Conservation (phyloP, 1,140 invertebrate species). For the Bombus huntii region DNA sequence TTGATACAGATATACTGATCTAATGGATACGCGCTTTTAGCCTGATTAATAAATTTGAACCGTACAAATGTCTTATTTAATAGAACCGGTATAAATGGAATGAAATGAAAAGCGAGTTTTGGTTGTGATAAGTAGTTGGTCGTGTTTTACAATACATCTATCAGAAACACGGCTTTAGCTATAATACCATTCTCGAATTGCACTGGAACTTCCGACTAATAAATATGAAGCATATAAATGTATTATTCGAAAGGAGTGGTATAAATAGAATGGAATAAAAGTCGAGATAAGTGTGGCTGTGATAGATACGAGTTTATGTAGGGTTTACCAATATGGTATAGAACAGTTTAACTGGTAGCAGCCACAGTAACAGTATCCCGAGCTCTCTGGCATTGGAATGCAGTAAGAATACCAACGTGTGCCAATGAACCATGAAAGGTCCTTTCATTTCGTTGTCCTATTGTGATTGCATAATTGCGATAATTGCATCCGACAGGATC, state of each 20-base stretch:
- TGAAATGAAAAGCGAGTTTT: background rate
- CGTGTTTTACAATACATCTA: too few species aligned
- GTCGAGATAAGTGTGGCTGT: background rate
- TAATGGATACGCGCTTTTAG: background rate
- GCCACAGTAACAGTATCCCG: slow-evolving; percentile 33
- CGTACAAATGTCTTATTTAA: background rate
- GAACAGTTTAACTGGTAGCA: slow-evolving; percentile 37
- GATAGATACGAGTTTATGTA: slow-evolving; percentile 22
- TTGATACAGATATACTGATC: background rate
- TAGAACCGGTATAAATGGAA: background rate
- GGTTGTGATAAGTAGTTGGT: too few species aligned
- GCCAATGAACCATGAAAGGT: slow-evolving; percentile 63
- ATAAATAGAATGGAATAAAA: background rate
- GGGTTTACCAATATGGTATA: slow-evolving; percentile 15
- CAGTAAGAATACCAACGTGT: slow-evolving; percentile 47
- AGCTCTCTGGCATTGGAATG: slow-evolving; percentile 31
- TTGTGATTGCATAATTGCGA: slow-evolving; percentile 51
- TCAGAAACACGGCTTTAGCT: too few species aligned
- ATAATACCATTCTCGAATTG: too few species aligned
- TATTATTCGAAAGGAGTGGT: background rate
- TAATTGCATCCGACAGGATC: slow-evolving; percentile 40
- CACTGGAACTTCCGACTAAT: background rate
- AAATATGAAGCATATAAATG: background rate
- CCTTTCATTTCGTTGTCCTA: slow-evolving; percentile 55
- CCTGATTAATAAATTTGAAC: background rate